Conservation (phyloP, 2,797 vertebrate genomes). For the Astyanax mexicanus region DNA sequence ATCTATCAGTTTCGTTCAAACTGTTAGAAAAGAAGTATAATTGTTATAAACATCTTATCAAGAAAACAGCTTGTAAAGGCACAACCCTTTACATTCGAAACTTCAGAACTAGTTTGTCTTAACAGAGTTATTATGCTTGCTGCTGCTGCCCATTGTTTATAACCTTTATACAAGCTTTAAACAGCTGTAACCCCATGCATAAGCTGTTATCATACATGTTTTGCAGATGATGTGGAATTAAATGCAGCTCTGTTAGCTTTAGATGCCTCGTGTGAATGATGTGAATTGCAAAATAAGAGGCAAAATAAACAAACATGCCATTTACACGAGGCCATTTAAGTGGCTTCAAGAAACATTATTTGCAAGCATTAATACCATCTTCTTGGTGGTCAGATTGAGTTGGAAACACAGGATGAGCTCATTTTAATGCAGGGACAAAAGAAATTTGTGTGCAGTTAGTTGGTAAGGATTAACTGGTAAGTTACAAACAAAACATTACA, state of each 20-base stretch:
- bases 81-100: background rate
- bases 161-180: constrained; percentile 39
- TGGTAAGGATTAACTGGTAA: background rate
- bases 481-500: background rate
- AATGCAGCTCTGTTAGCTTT: constrained; percentile 30
- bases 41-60: constrained; percentile 28
- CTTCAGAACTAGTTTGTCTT: background rate
- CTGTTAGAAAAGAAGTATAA: constrained; percentile 30
- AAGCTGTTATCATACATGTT: constrained; percentile 15
- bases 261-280: constrained; percentile 24
- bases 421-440: background rate
- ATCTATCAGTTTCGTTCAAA: background rate
- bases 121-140: background rate
- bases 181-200: constrained; percentile 16
- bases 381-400: no score
- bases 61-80: constrained; percentile 6
- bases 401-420: constrained; percentile 5
- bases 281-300: constrained; percentile 7
- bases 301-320: constrained; percentile 29
- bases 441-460: background rate
- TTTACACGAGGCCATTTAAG: constrained; percentile 16
- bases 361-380: no score
- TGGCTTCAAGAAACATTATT: no score
- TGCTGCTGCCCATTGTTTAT: constrained; percentile 12
- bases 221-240: constrained; percentile 31